Evolutionary conservation across 2,888 invertebrate species (phyloP), one percentile per base, ranked within the genome.

Genomic region (Zaprionus bogoriensis): DNA sequence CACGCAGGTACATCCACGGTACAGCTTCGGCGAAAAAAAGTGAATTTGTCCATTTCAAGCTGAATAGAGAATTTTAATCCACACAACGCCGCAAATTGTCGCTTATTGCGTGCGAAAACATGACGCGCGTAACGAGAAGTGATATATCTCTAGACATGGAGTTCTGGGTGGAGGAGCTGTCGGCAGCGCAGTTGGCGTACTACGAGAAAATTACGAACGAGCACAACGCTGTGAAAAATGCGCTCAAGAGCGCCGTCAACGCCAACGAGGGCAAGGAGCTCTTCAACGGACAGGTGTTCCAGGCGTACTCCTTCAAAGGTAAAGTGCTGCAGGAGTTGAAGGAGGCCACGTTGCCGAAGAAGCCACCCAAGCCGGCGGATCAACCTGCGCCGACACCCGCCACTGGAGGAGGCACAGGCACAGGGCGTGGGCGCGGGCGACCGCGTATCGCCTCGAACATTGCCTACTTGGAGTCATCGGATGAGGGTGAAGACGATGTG

Each of bases 141-240:
- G 89, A 90, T 66, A 88, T 90, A 59, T 83, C 81, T 47, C 89
- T 95, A 45, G 93, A 94, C 60, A 92, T 96, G 87, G 95, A 95
- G 74, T 95, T 94, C 85, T 94, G 93, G 92, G 93, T 94, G 30
- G 96, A 96, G 64, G 94, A 94, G 39, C 91, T 96, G 0, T 93
- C 94, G 0, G 93, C 94, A 50, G 92, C 92, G 1, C 96, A 96
- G 88, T 87, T 93, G 14, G 92, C 93, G 41, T 93, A 93, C 0
- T 93, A 93, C 72, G 93, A 93, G 69, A 92, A 93, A 89, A 93
- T 93, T 6, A 93, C 94, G 68, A 93, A 93, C 64, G 95, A 95
- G 80, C 94, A 94, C 76, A 93, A 93, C 81, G 94, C 93, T 60
- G 92, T 95, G 45, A 93, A 93, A 71, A 92, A 90, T 65, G 93